These are phyloP conservation scores for Eubucco bourcierii DNA, from an alignment of 2,113 vertebrate genomes.

Conservation along the genomic window DNA sequence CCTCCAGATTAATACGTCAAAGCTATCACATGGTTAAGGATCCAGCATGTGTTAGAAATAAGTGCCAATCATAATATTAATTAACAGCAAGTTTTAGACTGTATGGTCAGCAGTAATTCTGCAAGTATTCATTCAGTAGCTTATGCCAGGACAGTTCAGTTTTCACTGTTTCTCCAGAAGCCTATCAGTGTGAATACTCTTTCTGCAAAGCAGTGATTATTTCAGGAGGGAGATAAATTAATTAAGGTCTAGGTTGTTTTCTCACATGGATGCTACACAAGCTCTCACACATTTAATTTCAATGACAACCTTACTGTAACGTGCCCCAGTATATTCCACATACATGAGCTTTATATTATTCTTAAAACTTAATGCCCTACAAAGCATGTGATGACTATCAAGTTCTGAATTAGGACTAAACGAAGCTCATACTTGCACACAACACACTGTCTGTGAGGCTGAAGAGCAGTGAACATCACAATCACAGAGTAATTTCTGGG, in stretches of 20 bases:
- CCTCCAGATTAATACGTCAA: not conserved
- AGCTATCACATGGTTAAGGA: not conserved
- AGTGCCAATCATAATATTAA: not conserved
- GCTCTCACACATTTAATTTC: not conserved
- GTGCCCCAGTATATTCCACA: fast-evolving
- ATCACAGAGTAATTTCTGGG: conserved; percentile 96
- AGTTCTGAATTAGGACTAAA: not conserved
- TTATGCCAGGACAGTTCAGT: not conserved
- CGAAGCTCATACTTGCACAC: conserved; percentile 90
- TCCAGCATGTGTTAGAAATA: not conserved
- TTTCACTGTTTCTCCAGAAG: not conserved
- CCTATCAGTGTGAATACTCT: not conserved
- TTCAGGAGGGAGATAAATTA: not conserved
- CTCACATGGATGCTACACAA: not conserved
- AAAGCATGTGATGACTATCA: not conserved
- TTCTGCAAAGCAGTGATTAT: not conserved
- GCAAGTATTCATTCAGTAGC: not conserved
- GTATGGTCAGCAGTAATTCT: not conserved
- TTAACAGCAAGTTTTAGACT: not conserved
- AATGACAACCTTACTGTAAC: not conserved
- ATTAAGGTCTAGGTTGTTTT: not conserved
- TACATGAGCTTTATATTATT: not conserved
- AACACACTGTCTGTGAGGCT: conserved; percentile 92
- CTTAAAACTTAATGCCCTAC: not conserved
- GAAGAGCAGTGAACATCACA: conserved; percentile 97